A percentile compares a stretch with the other conserved stretches of the same genome.
phyloP scores from a whole-genome alignment of 2,113 vertebrate genomes.

The western clawed frog (Xenopus tropicalis) region DNA sequence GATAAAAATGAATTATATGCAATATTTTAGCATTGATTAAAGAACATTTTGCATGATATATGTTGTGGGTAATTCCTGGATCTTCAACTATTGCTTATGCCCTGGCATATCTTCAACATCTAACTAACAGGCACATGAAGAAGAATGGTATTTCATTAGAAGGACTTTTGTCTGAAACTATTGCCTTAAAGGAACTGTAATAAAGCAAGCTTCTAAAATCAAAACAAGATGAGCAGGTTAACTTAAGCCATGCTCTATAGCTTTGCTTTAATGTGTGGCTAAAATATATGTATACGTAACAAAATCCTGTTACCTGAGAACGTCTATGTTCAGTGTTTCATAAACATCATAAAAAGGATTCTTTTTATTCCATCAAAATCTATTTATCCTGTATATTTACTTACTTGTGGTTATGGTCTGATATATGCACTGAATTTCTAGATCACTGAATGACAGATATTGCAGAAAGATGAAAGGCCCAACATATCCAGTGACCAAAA shows the following conservation, averaged over 20 bases:
- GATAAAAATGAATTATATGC: too few species aligned
- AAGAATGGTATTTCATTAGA: too few species aligned
- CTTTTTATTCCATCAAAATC: constrained; percentile 20
- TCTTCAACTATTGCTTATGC: too few species aligned
- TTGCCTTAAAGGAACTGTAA: not conserved
- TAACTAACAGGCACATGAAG: too few species aligned
- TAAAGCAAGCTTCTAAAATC: not conserved
- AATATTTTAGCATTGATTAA: too few species aligned
- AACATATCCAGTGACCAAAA: constrained; percentile 29
- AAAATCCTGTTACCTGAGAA: constrained; percentile 38
- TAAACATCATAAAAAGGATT: constrained; percentile 35
- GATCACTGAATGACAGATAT: constrained; percentile 29
- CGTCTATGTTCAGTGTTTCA: constrained; percentile 16
- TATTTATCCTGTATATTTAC: constrained; percentile 41
- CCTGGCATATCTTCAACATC: too few species aligned
- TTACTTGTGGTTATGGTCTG: constrained; percentile 38
- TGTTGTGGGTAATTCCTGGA: too few species aligned
- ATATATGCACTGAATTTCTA: constrained; percentile 22
- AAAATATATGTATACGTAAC: constrained; percentile 29
- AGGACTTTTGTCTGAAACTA: not conserved
- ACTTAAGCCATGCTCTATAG: not conserved
- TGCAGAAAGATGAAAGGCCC: constrained; percentile 32
- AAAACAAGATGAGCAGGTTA: not conserved
- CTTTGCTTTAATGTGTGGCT: constrained; percentile 26
- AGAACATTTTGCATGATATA: too few species aligned